phyloP scores from a whole-genome alignment of 2,888 invertebrate species.

The Pammene aurita region DNA sequence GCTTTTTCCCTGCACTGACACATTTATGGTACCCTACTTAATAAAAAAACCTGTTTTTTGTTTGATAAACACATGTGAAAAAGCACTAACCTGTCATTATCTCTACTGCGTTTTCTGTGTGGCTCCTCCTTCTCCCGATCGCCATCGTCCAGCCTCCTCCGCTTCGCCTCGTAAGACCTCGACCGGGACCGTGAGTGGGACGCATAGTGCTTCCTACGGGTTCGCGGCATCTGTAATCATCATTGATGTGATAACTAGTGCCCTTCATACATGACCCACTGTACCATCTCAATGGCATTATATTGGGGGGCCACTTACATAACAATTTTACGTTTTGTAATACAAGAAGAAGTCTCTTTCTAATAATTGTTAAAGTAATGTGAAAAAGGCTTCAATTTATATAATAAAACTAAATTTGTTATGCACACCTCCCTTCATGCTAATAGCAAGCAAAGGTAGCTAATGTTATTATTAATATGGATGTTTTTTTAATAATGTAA shows the following conservation, averaged over 20 bases:
- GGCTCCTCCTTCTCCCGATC: constrained; percentile 73
- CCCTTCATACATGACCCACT: constrained; percentile 3
- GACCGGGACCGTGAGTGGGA: constrained; percentile 84
- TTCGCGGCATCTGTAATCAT: constrained; percentile 89
- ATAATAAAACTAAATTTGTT: too few relatives aligned
- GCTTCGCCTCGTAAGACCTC: constrained; percentile 85
- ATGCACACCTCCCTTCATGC: too few relatives aligned
- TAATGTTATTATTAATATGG: too few relatives aligned
- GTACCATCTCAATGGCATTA: constrained; percentile 48
- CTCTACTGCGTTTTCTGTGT: constrained; percentile 77
- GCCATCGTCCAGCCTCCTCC: constrained; percentile 86
- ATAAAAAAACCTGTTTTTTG: too few relatives aligned
- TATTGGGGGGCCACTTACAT: background rate
- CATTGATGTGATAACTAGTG: constrained; percentile 6
- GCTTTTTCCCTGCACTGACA: too few relatives aligned
- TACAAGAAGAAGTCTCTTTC: background rate
- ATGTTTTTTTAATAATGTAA: too few relatives aligned
- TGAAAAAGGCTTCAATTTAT: too few relatives aligned
- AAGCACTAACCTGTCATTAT: constrained; percentile 84
- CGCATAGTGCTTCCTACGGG: constrained; percentile 90
- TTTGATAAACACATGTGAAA: background rate
- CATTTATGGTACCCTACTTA: too few relatives aligned
- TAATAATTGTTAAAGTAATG: too few relatives aligned
- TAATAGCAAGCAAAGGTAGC: too few relatives aligned
- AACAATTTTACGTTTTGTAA: background rate